Evolutionary conservation across 2,888 invertebrate species (phyloP).

Genomic region (Seira musarum): DNA sequence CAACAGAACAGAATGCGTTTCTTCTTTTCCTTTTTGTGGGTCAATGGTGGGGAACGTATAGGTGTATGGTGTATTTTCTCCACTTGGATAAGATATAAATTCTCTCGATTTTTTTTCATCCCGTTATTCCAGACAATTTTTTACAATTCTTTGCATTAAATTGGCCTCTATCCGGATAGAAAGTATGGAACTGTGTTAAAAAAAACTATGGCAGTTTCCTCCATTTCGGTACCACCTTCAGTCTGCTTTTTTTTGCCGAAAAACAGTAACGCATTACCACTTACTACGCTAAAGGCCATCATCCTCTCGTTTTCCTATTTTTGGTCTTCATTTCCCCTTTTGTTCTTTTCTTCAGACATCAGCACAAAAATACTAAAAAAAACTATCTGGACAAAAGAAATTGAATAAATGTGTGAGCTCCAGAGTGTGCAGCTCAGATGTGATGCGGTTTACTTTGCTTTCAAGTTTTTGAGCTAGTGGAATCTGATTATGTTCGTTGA

Average conservation of each 20-base stretch:
- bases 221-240: too few species aligned
- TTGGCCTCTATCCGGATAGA: background rate
- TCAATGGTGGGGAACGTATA: background rate
- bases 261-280: background rate
- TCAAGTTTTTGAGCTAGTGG: slow-evolving; percentile 37
- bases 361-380: background rate
- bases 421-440: slow-evolving; percentile 8
- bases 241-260: too few species aligned
- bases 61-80: too few species aligned
- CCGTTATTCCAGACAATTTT: background rate
- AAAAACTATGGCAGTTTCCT: too few species aligned
- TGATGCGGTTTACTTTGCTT: slow-evolving; percentile 41
- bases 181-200: background rate
- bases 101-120: too few species aligned
- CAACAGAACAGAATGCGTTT: background rate
- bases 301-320: background rate
- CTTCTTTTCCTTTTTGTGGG: background rate
- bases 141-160: background rate
- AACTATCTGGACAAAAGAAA: background rate
- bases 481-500: slow-evolving; percentile 35
- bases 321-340: background rate
- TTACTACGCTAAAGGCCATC: background rate
- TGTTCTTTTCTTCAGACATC: background rate
- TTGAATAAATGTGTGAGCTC: background rate
- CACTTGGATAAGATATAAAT: too few species aligned